Base-by-base conservation (phyloP, 1,140 invertebrate genomes). In the Temnothorax curvispinosus region DNA sequence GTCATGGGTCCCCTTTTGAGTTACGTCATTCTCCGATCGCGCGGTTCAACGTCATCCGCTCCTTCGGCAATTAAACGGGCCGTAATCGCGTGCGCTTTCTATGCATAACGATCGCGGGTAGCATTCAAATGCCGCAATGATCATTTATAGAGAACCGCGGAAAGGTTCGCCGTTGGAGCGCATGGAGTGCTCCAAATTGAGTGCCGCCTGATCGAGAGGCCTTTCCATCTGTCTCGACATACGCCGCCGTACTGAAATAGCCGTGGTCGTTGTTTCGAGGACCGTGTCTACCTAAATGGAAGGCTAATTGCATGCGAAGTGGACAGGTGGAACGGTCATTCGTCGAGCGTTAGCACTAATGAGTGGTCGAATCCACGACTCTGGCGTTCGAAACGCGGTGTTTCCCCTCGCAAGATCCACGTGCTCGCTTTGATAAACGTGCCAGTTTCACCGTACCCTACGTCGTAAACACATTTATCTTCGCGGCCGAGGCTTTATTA, bases 281-380 rank as follows among this genome's bases (percentile, higher is more conserved):
- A 84, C 67, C 72, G 35, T 60, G 86, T 87, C 86, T 85, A 87
- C 88, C 89, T 86, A 91, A 91, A 89, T 90, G 89, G 89, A 86
- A 88, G 82, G 89, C 90, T 91, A 91, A 91, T 91, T 91, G 90
- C 90, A 71, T 67, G 60, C 50, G 56, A 84, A 90, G 82, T 84
- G 87, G 87, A 91, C 87, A 88, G 90, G 89, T 91, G 89, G 86
- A 88, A 90, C 86, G 85, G 89, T 91, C 89, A 90, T 86, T 86
- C 89, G 89, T 90, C 87, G 69, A 80, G 64, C 69, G 27, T 60
- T 58, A n/a, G 58, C 87, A 75, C 82, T 90, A 91, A 90, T 88
- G 86, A 90, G 81, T 76, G 60, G 18, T 69, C 82, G 64, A 71
- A 89, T 87, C 69, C 54, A 78, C 47, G 62, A 47, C 27, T 27